phyloP scores from a whole-genome alignment of 2,113 vertebrate genomes.

The Pachycephala philippinensis region DNA sequence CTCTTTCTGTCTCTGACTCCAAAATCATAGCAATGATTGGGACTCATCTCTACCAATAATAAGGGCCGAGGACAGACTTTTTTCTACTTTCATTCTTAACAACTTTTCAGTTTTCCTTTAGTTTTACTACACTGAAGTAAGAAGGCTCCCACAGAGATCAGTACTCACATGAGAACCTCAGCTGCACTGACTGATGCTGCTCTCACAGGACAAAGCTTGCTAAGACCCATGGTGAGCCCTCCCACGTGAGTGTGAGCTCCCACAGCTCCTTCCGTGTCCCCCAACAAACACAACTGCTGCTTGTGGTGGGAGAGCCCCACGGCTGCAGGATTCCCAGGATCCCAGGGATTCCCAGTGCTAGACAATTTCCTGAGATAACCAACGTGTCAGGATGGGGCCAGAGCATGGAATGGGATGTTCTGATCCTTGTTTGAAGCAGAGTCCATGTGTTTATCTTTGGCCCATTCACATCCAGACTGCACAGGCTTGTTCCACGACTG shows the following conservation, averaged over 20 bases:
- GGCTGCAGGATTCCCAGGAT: no score
- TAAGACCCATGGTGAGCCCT: no score
- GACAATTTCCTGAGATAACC: neutral
- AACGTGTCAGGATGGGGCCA: neutral
- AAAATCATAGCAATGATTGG: neutral
- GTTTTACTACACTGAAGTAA: neutral
- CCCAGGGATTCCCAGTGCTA: neutral
- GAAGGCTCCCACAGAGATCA: neutral
- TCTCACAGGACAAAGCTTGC: neutral
- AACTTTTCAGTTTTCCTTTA: neutral
- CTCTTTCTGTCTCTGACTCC: neutral
- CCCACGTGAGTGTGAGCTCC: fast-evolving
- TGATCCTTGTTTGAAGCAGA: neutral
- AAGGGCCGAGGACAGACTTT: fast-evolving
- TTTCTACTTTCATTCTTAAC: neutral
- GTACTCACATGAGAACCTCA: neutral
- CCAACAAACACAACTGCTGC: fast-evolving
- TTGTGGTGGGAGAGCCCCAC: neutral
- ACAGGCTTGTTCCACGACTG: neutral
- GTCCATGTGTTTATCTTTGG: neutral
- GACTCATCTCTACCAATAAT: neutral
- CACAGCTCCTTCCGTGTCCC: neutral
- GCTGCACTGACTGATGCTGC: no score
- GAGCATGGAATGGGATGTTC: fast-evolving
- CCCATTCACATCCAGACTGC: neutral